These are phyloP conservation scores for Ceratina australensis DNA, from an alignment of 1,140 invertebrate genomes.

Conservation along the genomic window DNA sequence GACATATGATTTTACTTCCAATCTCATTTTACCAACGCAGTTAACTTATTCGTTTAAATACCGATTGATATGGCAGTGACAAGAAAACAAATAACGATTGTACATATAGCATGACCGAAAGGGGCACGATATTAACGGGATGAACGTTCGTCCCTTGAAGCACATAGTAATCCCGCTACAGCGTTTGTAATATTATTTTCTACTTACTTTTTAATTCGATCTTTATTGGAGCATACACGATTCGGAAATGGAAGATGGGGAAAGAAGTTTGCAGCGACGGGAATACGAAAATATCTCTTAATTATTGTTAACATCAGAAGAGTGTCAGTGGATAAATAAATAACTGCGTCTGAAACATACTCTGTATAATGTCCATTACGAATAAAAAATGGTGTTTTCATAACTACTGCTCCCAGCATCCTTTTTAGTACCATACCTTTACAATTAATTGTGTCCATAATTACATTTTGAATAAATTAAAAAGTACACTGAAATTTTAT, in stretches of 20 bases:
- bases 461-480: too few species aligned
- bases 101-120: conserved; percentile 45
- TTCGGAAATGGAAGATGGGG: conserved; percentile 70
- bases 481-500: too few species aligned
- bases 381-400: conserved; percentile 68
- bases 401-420: conserved; percentile 14
- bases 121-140: not conserved
- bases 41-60: conserved; percentile 60
- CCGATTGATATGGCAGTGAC: conserved; percentile 16
- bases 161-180: conserved; percentile 5
- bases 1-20: conserved; percentile 67
- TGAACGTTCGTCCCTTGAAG: not conserved
- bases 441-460: too few species aligned
- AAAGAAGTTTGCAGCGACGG: conserved; percentile 67
- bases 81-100: conserved; percentile 37
- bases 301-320: conserved; percentile 57
- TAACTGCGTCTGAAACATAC: conserved; percentile 66
- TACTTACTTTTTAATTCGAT: conserved; percentile 37
- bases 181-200: conserved; percentile 43
- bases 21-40: conserved; percentile 45
- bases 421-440: too few species aligned
- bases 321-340: conserved; percentile 41
- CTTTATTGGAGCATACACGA: conserved; percentile 41
- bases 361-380: conserved; percentile 61
- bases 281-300: conserved; percentile 53